A percentile compares a stretch with the other conserved stretches of the same genome.
These are phyloP conservation scores for Aplocera efformata DNA, from an alignment of 2,888 invertebrate species.

Conservation along the genomic window DNA sequence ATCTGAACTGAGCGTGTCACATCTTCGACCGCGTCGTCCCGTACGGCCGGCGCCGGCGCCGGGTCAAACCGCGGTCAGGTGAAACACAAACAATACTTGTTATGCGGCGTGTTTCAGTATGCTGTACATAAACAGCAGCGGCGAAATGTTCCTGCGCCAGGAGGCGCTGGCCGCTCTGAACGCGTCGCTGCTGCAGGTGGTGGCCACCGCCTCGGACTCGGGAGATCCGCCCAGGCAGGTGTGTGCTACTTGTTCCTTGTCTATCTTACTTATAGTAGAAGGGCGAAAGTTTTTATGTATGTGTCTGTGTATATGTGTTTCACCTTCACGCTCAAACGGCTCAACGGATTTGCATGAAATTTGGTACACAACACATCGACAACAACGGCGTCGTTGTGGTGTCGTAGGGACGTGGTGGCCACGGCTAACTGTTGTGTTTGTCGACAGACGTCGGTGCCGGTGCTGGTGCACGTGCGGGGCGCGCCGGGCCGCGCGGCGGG, in stretches of 20 bases:
- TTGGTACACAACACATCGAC: no score
- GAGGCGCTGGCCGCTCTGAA: slow-evolving; percentile 70
- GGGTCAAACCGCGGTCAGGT: no score
- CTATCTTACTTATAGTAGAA: no score
- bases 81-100: no score
- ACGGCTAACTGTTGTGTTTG: background rate
- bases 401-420: no score
- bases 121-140: slow-evolving; percentile 83
- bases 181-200: slow-evolving; percentile 84
- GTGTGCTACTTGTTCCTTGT: no score
- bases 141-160: slow-evolving; percentile 84
- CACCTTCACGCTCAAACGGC: no score
- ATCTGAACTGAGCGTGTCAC: no score
- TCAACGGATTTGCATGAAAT: no score
- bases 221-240: slow-evolving; percentile 91
- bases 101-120: slow-evolving; percentile 57
- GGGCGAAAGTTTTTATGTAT: background rate
- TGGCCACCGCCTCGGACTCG: slow-evolving; percentile 91
- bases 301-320: slow-evolving; percentile 2
- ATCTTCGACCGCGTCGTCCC: no score
- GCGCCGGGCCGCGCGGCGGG: slow-evolving; percentile 59
- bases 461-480: slow-evolving; percentile 82
- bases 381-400: no score
- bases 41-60: no score
- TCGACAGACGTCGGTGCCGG: slow-evolving; percentile 81